A percentile compares a stretch with the other conserved stretches of the same genome.
These are phyloP conservation scores for Phocides pigmalion DNA, from an alignment of 1,140 invertebrate species.

Conservation along the genomic window DNA sequence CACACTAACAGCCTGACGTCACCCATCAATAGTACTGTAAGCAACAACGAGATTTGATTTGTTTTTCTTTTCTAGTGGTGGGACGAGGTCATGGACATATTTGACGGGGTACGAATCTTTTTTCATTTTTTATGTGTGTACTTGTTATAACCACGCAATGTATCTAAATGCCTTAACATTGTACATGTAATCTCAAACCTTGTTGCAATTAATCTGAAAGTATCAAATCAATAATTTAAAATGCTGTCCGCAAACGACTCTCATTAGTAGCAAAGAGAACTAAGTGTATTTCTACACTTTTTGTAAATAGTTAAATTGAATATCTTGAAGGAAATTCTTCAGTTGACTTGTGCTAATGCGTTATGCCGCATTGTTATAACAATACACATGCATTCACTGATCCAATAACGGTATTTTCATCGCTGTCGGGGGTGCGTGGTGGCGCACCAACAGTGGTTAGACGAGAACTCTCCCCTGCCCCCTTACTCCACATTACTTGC, in stretches of 20 bases:
- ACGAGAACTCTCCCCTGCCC: slow-evolving; percentile 86
- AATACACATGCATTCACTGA: slow-evolving; percentile 38
- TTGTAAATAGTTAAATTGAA: no score
- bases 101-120: slow-evolving; percentile 93
- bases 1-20: slow-evolving; percentile 51
- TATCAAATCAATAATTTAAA: not conserved
- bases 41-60: slow-evolving; percentile 70
- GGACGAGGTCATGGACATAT: slow-evolving; percentile 96
- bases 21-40: slow-evolving; percentile 36
- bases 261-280: no score
- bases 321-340: no score
- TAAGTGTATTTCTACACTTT: no score
- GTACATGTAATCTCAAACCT: slow-evolving; percentile 1
- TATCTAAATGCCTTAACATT: slow-evolving; percentile 32
- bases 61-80: slow-evolving; percentile 94
- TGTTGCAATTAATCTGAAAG: slow-evolving; percentile 1
- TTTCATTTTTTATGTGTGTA: slow-evolving; percentile 75
- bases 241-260: not conserved
- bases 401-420: slow-evolving; percentile 58
- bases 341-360: slow-evolving; percentile 19
- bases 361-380: slow-evolving; percentile 25
- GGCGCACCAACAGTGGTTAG: slow-evolving; percentile 86
- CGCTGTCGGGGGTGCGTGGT: slow-evolving; percentile 55
- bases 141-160: slow-evolving; percentile 52
- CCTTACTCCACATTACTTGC: slow-evolving; percentile 86